Evolutionary conservation across 2,113 vertebrate species (phyloP).

Genomic region (Panthera tigris): DNA sequence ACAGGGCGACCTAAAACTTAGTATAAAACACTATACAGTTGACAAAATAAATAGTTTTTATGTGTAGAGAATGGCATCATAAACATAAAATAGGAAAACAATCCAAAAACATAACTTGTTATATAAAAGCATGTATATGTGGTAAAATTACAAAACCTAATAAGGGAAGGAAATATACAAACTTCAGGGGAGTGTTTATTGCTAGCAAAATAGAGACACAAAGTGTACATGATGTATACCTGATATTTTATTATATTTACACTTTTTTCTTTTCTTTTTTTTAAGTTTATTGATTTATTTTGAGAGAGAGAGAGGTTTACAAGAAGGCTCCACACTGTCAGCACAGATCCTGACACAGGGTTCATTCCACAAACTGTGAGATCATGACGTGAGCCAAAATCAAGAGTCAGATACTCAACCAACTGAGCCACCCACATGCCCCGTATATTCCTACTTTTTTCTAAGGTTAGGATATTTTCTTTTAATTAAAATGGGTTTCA

Average conservation of each 20-base stretch:
- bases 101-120: not conserved
- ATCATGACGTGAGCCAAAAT: too few species aligned
- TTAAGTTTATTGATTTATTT: too few species aligned
- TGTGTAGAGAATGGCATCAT: not conserved
- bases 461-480: not conserved
- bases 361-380: too few species aligned
- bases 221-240: too few species aligned
- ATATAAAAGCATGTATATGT: not conserved
- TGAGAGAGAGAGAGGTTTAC: too few species aligned
- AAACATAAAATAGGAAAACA: not conserved
- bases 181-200: not conserved
- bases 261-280: too few species aligned
- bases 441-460: not conserved
- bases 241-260: too few species aligned
- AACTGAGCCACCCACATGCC: too few species aligned
- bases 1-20: not conserved
- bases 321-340: too few species aligned
- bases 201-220: not conserved
- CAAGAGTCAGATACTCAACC: too few species aligned
- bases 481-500: not conserved
- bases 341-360: too few species aligned
- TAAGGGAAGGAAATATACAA: not conserved
- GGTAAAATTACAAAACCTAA: not conserved
- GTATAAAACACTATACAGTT: not conserved
- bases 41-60: not conserved